Percentiles rank a stretch among this genome's conserved stretches.
Evolutionary conservation across 2,113 vertebrate genomes (phyloP).

Genomic region (Propithecus coquereli): DNA sequence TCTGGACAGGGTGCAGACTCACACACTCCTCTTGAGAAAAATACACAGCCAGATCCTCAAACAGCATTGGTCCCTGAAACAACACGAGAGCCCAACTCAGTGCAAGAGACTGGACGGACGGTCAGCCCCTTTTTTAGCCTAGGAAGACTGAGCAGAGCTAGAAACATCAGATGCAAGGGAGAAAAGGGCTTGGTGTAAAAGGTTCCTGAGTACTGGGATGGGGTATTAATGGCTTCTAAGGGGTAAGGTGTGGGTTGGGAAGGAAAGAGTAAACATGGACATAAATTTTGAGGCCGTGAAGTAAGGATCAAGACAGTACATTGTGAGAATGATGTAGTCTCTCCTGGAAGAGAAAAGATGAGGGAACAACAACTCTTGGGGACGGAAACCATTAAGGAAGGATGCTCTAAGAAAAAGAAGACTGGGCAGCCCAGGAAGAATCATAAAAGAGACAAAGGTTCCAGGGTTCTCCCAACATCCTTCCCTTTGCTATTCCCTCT

Average conservation of each 20-base stretch:
- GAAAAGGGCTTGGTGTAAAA: background rate
- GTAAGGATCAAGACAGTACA: background rate
- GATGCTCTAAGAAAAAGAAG: background rate
- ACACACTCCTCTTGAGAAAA: conserved; percentile 71
- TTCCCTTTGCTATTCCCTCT: background rate
- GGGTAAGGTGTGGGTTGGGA: background rate
- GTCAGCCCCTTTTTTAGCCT: background rate
- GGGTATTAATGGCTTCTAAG: background rate
- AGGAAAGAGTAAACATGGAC: background rate
- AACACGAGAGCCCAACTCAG: background rate
- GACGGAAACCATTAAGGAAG: background rate
- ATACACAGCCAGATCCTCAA: conserved; percentile 62
- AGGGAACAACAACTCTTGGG: background rate
- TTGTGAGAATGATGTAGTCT: background rate
- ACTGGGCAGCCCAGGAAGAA: background rate
- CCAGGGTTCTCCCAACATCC: background rate
- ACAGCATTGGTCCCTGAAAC: conserved; percentile 39
- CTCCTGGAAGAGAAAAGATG: background rate
- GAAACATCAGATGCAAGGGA: background rate
- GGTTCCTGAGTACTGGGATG: background rate
- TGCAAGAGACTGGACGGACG: background rate
- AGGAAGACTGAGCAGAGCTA: background rate
- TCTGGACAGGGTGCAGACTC: conserved; percentile 2
- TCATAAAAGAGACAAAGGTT: background rate
- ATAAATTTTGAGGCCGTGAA: background rate